Base-by-base conservation (phyloP, 2,113 vertebrate genomes). In the Rhea americana region DNA sequence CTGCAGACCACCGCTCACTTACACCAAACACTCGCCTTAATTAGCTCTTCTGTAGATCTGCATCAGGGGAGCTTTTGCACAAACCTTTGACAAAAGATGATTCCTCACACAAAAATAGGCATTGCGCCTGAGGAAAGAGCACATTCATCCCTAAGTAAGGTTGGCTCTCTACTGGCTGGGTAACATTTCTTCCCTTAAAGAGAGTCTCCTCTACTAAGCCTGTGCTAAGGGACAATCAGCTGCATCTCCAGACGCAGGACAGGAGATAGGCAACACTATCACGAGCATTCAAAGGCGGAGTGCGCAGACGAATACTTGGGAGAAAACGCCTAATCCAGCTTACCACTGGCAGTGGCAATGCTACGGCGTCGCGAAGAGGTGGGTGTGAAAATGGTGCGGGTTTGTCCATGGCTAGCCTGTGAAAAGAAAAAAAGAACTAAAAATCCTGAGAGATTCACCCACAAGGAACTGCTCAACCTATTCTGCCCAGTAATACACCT, bases 401-500 rank as follows among this genome's bases (percentile, higher is more conserved):
- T 43, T 50, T 3, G 11, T 22, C 59, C 15, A 41, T 30, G 47
- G 47, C 24, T 5, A 81, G 7, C 41, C 45, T 68, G 21, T 37
- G 21, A 89, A 41, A 6, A 81, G 59, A 82, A 82, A 47, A 28
- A 63, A 53, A 72, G 28, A 22, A 9, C 6, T 18, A 8, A 85
- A 59, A 87, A 24, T 3, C 65, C 14, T 51, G 25, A 72, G 1
- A 35, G 51, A 37, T 58, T 65, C 2, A 3, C 65, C 89, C 39
- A 50, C 21, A 66, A 15, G 32, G 13, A 43, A 9, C 21, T 10
- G 30, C 84, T 71, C 19, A 65, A 6, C 11, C 16, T 84, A 80
- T 63, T 9, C 21, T 82, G 81, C 14, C 22, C 74, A 56, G 26
- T 26, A 47, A 56, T 11, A 56, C 3, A 20, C 0, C 0, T 26